These are phyloP conservation scores for Sander vitreus DNA, from an alignment of 2,113 vertebrate genomes.

Conservation along the genomic window DNA sequence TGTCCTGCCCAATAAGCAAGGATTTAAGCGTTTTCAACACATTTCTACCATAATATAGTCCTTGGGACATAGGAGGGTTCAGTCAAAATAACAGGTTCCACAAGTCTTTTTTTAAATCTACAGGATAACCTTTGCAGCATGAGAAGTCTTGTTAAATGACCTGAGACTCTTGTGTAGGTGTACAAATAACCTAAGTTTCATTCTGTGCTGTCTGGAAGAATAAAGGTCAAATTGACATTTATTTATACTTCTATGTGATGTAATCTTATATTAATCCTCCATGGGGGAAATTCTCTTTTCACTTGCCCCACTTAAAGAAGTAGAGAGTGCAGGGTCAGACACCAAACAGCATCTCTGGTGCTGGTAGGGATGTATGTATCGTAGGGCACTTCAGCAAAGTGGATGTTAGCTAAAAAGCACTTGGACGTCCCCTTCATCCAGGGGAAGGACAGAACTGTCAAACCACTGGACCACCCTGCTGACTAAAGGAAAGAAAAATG, in stretches of 20 bases:
- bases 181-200: background rate
- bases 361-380: conserved; percentile 13
- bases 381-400: conserved; percentile 6
- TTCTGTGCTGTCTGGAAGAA: background rate
- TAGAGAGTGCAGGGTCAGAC: background rate
- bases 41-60: background rate
- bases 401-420: conserved; percentile 12
- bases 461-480: background rate
- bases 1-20: background rate
- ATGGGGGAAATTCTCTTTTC: conserved; percentile 2
- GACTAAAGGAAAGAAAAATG: background rate
- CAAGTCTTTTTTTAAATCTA: background rate
- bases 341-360: conserved; percentile 15
- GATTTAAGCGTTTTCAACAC: background rate
- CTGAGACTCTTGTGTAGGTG: background rate
- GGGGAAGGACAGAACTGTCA: conserved; percentile 15
- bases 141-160: background rate
- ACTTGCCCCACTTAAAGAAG: conserved; percentile 9
- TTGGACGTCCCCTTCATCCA: background rate
- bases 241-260: background rate
- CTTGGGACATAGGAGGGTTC: background rate
- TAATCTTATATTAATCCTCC: conserved; percentile 2
- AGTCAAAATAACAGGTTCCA: background rate
- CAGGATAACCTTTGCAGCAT: background rate
- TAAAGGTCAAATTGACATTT: conserved; percentile 9